Evolutionary conservation across 2,888 invertebrate species (phyloP), one percentile per base, ranked within the genome.

Genomic region (Andrena fulva): DNA sequence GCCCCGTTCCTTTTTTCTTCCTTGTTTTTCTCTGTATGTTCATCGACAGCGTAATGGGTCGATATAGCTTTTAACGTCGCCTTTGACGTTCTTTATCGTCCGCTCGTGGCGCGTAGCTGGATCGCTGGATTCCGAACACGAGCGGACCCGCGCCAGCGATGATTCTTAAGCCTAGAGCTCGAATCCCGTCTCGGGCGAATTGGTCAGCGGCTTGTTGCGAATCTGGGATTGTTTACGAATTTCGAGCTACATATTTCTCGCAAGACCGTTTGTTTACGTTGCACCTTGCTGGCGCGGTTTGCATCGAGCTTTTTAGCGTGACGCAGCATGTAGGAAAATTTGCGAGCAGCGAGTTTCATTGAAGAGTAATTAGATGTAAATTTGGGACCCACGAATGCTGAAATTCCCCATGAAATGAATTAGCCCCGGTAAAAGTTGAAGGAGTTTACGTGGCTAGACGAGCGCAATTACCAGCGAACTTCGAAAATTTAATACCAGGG

Each of bases 11-110:
- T 35, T 20, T 48, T 7, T 16, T 6, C 29, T 29, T 52, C 60
- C 56, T 27, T 59, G 68, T 1, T 35, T 70, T 54, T 52, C 35
- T 54, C 29, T 71, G 31, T 31, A 60, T 72, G 54, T 50, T 70
- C 71, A 59, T 78, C 69, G 78, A 67, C 68, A 20, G 64, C 71
- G 84, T 77, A 77, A 84, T 77, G 71, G 74, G 54, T 72, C 82
- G 76, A 80, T 80, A 60, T 62, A 72, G 52, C 82, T 75, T 59
- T 52, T 42, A 67, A 31, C 64, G 29, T 76, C 33, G 20, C 42
- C 33, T 73, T 33, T 60, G 69, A 77, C 73, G 52, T 71, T 42
- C 73, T 77, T 77, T 70, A 62, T 70, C 70, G 63, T 16, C 56
- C 73, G 27, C 24, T 64, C 35, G 50, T 31, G 31, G 33, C 52